Percentiles rank a stretch among this genome's conserved stretches.
These are phyloP conservation scores for Nomada flava DNA, from an alignment of 2,888 invertebrate species.

Conservation along the genomic window DNA sequence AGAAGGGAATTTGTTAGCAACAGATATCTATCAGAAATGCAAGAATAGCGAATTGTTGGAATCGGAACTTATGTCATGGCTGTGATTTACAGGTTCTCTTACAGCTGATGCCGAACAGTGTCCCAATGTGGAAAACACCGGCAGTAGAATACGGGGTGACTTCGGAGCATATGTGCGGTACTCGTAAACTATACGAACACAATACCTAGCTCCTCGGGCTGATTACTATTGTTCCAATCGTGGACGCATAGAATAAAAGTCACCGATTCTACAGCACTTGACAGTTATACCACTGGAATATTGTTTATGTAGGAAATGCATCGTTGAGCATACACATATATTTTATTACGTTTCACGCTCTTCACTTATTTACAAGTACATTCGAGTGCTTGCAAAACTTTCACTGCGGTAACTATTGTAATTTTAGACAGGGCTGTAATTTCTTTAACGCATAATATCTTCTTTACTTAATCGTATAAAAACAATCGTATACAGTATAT, in stretches of 20 bases:
- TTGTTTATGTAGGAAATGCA: constrained; percentile 22
- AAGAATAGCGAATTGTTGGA: constrained; percentile 35
- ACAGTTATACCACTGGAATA: constrained; percentile 25
- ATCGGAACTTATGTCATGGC: constrained; percentile 42
- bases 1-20: background rate
- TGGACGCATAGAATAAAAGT: constrained; percentile 43
- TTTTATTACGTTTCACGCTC: background rate
- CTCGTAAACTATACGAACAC: constrained; percentile 78
- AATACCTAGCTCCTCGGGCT: constrained; percentile 75
- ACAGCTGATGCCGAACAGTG: constrained; percentile 44
- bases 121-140: constrained; percentile 58
- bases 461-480: too few species aligned
- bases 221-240: constrained; percentile 77
- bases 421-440: background rate
- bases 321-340: constrained; percentile 1
- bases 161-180: constrained; percentile 75
- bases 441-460: background rate
- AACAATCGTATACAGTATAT: too few species aligned
- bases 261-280: constrained; percentile 44
- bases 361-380: background rate
- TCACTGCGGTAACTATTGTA: background rate
- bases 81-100: constrained; percentile 74
- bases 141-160: constrained; percentile 42
- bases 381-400: constrained; percentile 7
- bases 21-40: background rate